Evolutionary conservation across 1,140 invertebrate genomes (phyloP), one percentile per base, ranked within the genome.

Genomic region (Solenopsis fugax): DNA sequence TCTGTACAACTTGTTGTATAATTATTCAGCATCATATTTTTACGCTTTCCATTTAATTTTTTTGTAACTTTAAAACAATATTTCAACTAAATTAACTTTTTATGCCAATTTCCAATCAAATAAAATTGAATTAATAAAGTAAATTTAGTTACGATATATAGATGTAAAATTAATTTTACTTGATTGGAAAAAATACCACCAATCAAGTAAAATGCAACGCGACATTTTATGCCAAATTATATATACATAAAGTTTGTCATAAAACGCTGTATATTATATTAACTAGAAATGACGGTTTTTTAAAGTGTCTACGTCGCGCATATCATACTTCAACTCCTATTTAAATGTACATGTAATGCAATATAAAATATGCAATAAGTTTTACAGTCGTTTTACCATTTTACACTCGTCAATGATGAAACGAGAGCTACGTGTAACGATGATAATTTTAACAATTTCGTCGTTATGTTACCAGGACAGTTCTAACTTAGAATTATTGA

Each of bases 361-460:
- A 73, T 37, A 6, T 73, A 56, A 56, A 73, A n/a, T 56, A 41
- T 34, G n/a, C 34, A 24, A 41, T 41, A 37, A 52, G 4, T 13
- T 54, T 45, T 18, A 58, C n/a, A 12, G 9, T 45, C 62, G 6
- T 24, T 69, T 75, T 21, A 73, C 29, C 2, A 50, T 76, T 58
- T 37, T 37, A 21, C 29, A 13, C 13, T 69, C 13, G 29, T 7
- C 16, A 85, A 37, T 75, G 12, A 37, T 16, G 24, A 75, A 67
- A 50, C 10, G 12, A 37, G 37, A 58, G 6, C 45, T 45, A 18
- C 21, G 48, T 41, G 37, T 37, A 4, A 10, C 45, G 4, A 10
- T 29, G 29, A 71, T 16, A 12, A 48, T 77, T 76, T 89, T 85
- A 85, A 88, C 67, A 75, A 88, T 75, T 52, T 60, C 5, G 18